These are phyloP conservation scores for Hydropsyche betteni DNA, from an alignment of 2,888 invertebrate species.

Conservation along the genomic window DNA sequence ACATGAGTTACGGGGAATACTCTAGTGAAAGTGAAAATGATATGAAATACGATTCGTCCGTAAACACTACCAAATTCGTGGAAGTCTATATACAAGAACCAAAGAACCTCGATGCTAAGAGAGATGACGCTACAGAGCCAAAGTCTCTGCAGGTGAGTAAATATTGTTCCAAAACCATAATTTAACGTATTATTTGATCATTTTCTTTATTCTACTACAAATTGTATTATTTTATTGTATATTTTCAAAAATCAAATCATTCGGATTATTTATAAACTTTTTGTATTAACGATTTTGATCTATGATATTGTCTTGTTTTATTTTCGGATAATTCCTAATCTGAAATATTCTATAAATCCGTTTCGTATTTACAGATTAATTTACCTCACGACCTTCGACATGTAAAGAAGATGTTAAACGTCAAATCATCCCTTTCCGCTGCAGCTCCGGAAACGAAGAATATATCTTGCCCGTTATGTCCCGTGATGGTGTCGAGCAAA, in stretches of 20 bases:
- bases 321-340: no score
- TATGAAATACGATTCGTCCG: conserved; percentile 37
- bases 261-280: no score
- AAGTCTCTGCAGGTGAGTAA: conserved; percentile 49
- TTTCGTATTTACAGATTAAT: conserved; percentile 48
- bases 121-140: conserved; percentile 41
- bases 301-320: no score
- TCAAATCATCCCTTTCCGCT: conserved; percentile 28
- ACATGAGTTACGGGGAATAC: conserved; percentile 50
- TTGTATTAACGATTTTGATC: no score
- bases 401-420: conserved; percentile 49
- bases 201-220: neutral
- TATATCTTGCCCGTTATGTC: conserved; percentile 49
- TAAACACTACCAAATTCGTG: conserved; percentile 48
- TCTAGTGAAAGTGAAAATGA: conserved; percentile 47
- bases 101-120: conserved; percentile 47
- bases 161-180: neutral
- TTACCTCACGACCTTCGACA: conserved; percentile 51
- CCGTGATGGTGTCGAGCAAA: conserved; percentile 45
- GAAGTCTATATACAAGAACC: conserved; percentile 46
- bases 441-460: conserved; percentile 28
- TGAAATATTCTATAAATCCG: neutral
- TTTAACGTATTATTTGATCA: neutral
- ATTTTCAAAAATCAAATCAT: no score
- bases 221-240: no score